Conservation (phyloP, 2,113 vertebrate genomes). For the Dasyurus viverrinus region DNA sequence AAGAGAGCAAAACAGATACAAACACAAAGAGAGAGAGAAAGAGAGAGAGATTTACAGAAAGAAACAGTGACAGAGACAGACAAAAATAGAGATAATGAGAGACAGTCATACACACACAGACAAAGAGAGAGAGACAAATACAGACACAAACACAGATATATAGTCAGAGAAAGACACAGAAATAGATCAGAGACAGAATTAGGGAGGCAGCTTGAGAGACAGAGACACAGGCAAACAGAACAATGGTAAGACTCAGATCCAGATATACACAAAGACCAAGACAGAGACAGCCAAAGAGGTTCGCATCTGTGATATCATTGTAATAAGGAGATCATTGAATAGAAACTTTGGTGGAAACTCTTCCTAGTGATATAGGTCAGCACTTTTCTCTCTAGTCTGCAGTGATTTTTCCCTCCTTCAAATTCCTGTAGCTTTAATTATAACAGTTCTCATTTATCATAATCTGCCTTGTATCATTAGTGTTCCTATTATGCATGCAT, state of each 20-base stretch:
- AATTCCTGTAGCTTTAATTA: not conserved
- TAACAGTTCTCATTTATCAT: not conserved
- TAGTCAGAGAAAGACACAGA: no score
- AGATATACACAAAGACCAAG: not conserved
- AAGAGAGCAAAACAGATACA: not conserved
- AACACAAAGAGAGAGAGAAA: not conserved
- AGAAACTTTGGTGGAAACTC: not conserved
- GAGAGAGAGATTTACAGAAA: not conserved
- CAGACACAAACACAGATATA: no score
- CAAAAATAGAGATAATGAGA: no score
- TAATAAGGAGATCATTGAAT: not conserved
- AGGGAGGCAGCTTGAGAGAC: not conserved
- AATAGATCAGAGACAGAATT: no score
- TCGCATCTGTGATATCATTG: not conserved
- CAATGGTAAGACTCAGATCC: not conserved
- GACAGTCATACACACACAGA: no score
- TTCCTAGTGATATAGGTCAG: not conserved
- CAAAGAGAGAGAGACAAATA: no score
- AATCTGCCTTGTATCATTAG: not conserved
- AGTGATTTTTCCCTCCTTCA: not conserved
- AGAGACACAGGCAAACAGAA: not conserved
- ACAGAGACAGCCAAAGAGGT: not conserved
- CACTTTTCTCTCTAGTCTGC: not conserved
- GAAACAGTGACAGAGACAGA: no score
- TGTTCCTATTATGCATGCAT: not conserved